Percentiles rank a stretch among this genome's conserved stretches.
phyloP scores from a whole-genome alignment of 2,888 invertebrate species.

The Phrixothrix hirtus region DNA sequence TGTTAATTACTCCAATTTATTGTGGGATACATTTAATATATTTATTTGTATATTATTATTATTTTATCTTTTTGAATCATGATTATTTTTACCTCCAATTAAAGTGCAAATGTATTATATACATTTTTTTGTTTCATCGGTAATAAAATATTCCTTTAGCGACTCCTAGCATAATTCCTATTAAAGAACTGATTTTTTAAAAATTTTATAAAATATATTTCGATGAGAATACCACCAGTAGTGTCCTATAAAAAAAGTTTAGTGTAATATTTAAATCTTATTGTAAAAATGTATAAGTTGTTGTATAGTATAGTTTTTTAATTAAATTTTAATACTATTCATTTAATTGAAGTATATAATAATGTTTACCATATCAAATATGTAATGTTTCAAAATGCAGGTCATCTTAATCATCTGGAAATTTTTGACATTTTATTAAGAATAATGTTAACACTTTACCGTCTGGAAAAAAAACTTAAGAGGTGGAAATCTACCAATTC shows the following conservation, averaged over 20 bases:
- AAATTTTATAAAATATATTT: slow-evolving; percentile 9
- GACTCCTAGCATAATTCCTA: slow-evolving; percentile 1
- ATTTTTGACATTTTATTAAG: too few species aligned
- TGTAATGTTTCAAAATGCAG: not conserved
- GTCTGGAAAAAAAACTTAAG: too few species aligned
- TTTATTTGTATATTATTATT: slow-evolving; percentile 24
- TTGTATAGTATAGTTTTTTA: slow-evolving; percentile 20
- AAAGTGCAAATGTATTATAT: slow-evolving; percentile 29
- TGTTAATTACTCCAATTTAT: slow-evolving; percentile 19
- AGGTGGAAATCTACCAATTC: too few species aligned
- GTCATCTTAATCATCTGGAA: not conserved
- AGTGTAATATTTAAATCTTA: slow-evolving; percentile 11
- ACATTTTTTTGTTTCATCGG: slow-evolving; percentile 14
- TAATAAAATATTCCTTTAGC: not conserved
- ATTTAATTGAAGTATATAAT: slow-evolving; percentile 1
- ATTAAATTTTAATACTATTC: slow-evolving; percentile 21
- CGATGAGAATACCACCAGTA: slow-evolving; percentile 9
- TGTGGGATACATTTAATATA: slow-evolving; percentile 22
- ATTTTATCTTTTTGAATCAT: slow-evolving; percentile 11
- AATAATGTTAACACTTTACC: too few species aligned
- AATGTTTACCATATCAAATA: not conserved
- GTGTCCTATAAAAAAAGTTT: slow-evolving; percentile 11
- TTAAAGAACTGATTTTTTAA: slow-evolving; percentile 15
- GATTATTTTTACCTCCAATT: slow-evolving; percentile 22
- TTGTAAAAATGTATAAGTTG: slow-evolving; percentile 16